These are phyloP conservation scores for Malacoctenus gilli DNA, from an alignment of 2,797 vertebrate genomes.

Conservation along the genomic window DNA sequence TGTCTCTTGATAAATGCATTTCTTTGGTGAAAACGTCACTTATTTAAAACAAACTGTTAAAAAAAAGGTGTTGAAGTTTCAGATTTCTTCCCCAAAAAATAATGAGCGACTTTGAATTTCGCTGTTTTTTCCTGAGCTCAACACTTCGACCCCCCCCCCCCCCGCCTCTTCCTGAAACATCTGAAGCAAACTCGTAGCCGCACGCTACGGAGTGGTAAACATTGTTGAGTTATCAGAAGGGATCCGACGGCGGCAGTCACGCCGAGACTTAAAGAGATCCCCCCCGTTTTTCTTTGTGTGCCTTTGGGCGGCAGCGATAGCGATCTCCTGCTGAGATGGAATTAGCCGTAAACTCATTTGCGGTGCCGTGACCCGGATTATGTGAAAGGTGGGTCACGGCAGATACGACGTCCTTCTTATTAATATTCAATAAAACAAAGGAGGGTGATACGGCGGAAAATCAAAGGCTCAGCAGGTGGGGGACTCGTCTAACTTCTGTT, in stretches of 20 bases:
- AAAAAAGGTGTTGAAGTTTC: not conserved
- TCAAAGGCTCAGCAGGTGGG: constrained; percentile 76
- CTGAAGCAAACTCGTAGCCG: constrained; percentile 3
- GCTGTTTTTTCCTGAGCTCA: not conserved
- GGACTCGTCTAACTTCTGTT: constrained; percentile 58
- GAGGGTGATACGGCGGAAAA: constrained; percentile 57
- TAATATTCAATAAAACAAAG: constrained; percentile 80
- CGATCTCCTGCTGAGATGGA: constrained; percentile 74
- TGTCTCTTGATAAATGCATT: no score
- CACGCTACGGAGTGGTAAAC: constrained; percentile 32
- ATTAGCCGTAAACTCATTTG: constrained; percentile 78
- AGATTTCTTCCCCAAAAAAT: not conserved
- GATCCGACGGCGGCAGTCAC: constrained; percentile 48
- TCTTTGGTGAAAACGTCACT: no score
- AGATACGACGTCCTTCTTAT: constrained; percentile 73
- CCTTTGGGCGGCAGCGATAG: constrained; percentile 68
- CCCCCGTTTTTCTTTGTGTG: constrained; percentile 58
- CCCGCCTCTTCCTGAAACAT: not conserved
- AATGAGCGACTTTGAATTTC: not conserved
- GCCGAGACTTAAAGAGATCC: constrained; percentile 48
- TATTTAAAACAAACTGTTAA: no score
- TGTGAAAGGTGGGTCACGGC: constrained; percentile 71
- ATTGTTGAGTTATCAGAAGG: constrained; percentile 46
- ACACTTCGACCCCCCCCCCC: not conserved
- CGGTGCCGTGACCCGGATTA: constrained; percentile 72